A percentile compares a stretch with the other conserved stretches of the same genome.
These are phyloP conservation scores for Idaea biselata DNA, from an alignment of 2,888 invertebrate genomes.

Conservation along the genomic window DNA sequence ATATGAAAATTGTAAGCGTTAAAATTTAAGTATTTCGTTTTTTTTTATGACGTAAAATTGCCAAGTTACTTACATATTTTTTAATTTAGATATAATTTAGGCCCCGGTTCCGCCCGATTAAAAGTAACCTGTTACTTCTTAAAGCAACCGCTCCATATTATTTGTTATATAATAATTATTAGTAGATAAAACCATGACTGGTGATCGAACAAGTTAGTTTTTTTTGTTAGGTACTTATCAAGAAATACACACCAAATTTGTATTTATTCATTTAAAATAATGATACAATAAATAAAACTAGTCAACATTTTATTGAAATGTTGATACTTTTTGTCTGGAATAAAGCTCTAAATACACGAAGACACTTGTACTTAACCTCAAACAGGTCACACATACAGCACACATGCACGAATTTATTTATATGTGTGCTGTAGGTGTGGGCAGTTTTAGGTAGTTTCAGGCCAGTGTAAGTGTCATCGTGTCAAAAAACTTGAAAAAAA, in stretches of 20 bases:
- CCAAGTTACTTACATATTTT: not conserved
- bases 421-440: no score
- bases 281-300: not conserved
- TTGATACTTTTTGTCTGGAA: not conserved
- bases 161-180: not conserved
- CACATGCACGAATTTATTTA: no score
- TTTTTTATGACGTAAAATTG: not conserved
- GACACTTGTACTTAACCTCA: no score
- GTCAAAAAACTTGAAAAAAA: no score
- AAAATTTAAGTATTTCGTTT: not conserved
- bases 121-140: no score
- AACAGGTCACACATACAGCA: no score
- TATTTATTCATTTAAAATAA: not conserved
- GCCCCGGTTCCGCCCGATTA: no score
- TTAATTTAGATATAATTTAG: not conserved
- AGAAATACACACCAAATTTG: not conserved
- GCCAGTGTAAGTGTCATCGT: no score
- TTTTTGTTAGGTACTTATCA: not conserved
- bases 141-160: no score
- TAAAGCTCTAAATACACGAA: not conserved
- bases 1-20: not conserved
- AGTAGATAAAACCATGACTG: no score
- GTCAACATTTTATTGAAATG: not conserved
- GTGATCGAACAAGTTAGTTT: not conserved
- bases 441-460: no score